A percentile compares a stretch with the other conserved stretches of the same genome.
Conservation (phyloP, 2,113 vertebrate genomes). For the Trichomycterus rosablanca region DNA sequence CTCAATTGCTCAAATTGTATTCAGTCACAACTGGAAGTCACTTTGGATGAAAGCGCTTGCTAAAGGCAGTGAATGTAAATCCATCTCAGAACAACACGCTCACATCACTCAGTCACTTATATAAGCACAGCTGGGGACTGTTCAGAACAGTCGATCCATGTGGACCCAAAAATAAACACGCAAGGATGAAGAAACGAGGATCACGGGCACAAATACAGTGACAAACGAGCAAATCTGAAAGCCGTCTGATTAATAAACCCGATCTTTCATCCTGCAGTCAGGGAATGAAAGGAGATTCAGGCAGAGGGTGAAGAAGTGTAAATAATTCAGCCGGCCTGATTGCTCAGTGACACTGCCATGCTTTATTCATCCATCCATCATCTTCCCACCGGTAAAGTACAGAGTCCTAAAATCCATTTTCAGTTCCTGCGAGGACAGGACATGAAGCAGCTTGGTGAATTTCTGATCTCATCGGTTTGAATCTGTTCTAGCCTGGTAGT, state of each 20-base stretch:
- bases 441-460: background rate
- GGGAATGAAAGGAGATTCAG: background rate
- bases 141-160: no score
- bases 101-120: no score
- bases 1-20: no score
- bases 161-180: no score
- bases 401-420: background rate
- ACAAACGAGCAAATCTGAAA: constrained; percentile 19
- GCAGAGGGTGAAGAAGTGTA: background rate
- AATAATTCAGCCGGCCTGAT: constrained; percentile 33
- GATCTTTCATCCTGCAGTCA: background rate
- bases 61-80: no score
- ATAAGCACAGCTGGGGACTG: no score
- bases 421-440: background rate
- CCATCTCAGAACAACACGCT: no score
- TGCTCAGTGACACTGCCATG: constrained; percentile 26
- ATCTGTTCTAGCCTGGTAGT: no score
- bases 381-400: background rate
- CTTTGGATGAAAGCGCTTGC: no score
- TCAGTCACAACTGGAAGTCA: no score
- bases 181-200: background rate
- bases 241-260: constrained; percentile 3
- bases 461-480: no score
- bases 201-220: background rate
- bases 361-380: constrained; percentile 26